Evolutionary conservation across 2,797 vertebrate genomes (phyloP), one percentile per base, ranked within the genome.

Genomic region (Sebastes steindachneri): DNA sequence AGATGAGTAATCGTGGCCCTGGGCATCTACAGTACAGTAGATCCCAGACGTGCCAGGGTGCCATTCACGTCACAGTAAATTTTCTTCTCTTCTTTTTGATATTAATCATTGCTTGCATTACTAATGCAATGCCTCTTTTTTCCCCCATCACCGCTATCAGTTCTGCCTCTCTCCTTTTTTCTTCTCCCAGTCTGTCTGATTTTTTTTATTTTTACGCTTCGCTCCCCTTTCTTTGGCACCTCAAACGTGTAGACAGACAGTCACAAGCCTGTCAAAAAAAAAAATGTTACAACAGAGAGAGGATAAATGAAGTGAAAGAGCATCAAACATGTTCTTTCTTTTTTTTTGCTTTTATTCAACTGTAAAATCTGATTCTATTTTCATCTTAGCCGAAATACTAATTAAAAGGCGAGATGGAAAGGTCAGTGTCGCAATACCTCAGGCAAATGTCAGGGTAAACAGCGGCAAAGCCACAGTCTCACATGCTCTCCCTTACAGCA

Each of bases 371-470:
- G 70, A 58, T 53, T 37, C 84, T 86, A 79, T 91, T 93, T 93
- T 82, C 72, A 84, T 91, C 82, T 45, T 17, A 17, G 77, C 73
- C 29, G 77, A 87, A 93, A 89, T 77, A 83, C 89, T 90, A 92
- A 94, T 95, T 93, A 95, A 92, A 35, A 84, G 48, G 15, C 28
- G n/a, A 83, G 67, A 86, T 65, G 74, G 77, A 93, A 95, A 94
- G 94, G 93, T 94, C 92, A 92, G 67, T 14, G 60, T 68, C 41
- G 89, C 82, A 25, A 59, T 87, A 86, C 91, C 84, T 86, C 88
- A 85, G 92, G 94, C 90, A 91, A 95, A 93, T 93, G 89, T 91
- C 91, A 91, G 73, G 29, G 70, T 87, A 87, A 92, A 88, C 84
- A 84, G 90, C 80, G 60, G 80, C 48, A n/a, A 76, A 75, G 41